Conservation (phyloP, 2,113 vertebrate species). For the Phodopus roborovskii region DNA sequence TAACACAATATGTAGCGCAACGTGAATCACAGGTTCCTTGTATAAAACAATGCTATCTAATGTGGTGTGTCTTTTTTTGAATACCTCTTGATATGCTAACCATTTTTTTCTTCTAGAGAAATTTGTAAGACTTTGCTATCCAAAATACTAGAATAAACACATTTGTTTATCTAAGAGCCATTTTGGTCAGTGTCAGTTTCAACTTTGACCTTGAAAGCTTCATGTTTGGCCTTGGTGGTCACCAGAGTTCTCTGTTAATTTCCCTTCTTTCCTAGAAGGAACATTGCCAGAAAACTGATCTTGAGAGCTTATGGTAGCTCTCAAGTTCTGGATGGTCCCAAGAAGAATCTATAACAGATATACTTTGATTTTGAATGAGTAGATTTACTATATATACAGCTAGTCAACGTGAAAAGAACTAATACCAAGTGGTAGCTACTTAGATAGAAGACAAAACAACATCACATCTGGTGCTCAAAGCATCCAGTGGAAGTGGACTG, state of each 20-base stretch:
- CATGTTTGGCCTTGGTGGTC: background rate
- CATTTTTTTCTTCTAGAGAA: background rate
- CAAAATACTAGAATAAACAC: background rate
- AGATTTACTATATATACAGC: background rate
- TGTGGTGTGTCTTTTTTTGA: background rate
- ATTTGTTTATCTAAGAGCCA: background rate
- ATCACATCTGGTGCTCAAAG: background rate
- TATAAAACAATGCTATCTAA: background rate
- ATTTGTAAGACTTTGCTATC: background rate
- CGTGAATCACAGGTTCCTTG: background rate
- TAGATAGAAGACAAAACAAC: background rate
- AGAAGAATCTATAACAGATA: background rate
- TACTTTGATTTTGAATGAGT: background rate
- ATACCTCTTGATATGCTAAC: background rate
- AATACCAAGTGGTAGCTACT: background rate
- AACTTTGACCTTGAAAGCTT: background rate
- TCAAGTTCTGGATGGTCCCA: background rate
- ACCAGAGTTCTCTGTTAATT: background rate
- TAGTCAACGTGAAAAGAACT: background rate
- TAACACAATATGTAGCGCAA: background rate
- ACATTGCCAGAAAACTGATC: background rate
- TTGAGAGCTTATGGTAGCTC: background rate
- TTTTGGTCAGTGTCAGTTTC: constrained; percentile 17
- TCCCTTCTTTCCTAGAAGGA: background rate
- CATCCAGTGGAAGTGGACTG: background rate